A percentile compares a stretch with the other conserved stretches of the same genome.
phyloP scores from a whole-genome alignment of 2,113 vertebrate species.

The Cyrtonyx montezumae region DNA sequence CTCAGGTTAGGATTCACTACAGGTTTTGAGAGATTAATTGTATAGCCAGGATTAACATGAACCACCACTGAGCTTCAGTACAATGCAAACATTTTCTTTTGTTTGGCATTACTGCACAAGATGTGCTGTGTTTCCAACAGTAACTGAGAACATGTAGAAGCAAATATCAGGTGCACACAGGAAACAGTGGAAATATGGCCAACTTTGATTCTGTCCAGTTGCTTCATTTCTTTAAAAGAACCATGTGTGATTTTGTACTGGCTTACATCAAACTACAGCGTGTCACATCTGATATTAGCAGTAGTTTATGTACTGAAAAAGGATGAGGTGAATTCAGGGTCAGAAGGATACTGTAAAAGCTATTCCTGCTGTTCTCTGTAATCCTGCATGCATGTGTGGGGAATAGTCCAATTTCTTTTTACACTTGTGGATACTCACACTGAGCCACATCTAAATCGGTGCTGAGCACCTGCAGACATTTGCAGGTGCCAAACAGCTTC shows the following conservation, averaged over 20 bases:
- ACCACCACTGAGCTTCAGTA: background rate
- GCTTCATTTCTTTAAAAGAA: constrained; percentile 51
- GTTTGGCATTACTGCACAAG: background rate
- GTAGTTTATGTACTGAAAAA: constrained; percentile 68
- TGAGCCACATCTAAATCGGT: background rate
- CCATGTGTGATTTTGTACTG: constrained; percentile 38
- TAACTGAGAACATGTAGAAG: background rate
- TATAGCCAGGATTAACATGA: background rate
- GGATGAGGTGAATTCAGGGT: constrained; percentile 68
- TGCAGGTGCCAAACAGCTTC: background rate
- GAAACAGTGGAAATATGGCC: constrained; percentile 19
- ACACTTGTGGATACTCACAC: background rate
- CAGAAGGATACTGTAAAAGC: constrained; percentile 59
- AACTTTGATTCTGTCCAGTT: constrained; percentile 29
- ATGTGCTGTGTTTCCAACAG: background rate
- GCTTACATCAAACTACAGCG: constrained; percentile 58
- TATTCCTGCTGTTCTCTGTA: constrained; percentile 57
- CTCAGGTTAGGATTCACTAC: background rate
- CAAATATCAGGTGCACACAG: constrained; percentile 17
- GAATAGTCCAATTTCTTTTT: constrained; percentile 26
- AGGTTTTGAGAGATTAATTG: background rate
- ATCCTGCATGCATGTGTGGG: background rate
- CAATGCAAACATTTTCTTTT: background rate
- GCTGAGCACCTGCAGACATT: constrained; percentile 31
- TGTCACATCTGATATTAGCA: constrained; percentile 65